These are phyloP conservation scores for Stenotaenia linearis DNA, from an alignment of 2,888 invertebrate species.

Conservation along the genomic window DNA sequence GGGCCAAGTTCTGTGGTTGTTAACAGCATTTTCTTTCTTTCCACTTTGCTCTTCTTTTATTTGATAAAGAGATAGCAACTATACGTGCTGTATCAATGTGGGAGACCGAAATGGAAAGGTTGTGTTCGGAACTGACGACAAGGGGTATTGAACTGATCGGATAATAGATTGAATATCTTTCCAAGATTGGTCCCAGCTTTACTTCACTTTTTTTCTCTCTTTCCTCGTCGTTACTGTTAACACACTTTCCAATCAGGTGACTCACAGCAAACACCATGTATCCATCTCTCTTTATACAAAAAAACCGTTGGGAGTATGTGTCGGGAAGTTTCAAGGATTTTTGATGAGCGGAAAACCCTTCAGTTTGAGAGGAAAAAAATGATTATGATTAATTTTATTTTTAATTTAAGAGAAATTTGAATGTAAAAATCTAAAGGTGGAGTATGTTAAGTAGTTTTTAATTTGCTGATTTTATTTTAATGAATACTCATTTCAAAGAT, in stretches of 20 bases:
- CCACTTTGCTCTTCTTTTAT: conserved; percentile 17
- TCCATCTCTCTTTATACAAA: neutral
- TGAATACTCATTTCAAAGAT: neutral
- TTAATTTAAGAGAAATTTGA: too few relatives aligned
- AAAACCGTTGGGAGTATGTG: neutral
- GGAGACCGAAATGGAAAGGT: conserved; percentile 4
- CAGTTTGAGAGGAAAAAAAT: too few relatives aligned
- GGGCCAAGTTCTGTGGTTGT: neutral
- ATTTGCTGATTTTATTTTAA: neutral
- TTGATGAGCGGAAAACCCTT: too few relatives aligned
- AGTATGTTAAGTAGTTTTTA: neutral
- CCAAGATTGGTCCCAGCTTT: neutral
- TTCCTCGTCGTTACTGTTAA: neutral
- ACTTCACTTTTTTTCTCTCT: neutral
- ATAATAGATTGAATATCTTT: conserved; percentile 20
- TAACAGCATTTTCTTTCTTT: neutral
- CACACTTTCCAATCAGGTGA: neutral
- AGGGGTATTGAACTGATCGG: conserved; percentile 21
- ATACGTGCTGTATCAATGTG: conserved; percentile 16
- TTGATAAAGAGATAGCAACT: conserved; percentile 17
- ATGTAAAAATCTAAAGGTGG: too few relatives aligned
- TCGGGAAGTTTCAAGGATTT: neutral
- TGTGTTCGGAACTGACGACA: conserved; percentile 1
- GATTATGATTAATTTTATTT: too few relatives aligned
- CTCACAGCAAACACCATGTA: neutral